These are phyloP conservation scores for Sebastes trivittatus DNA, from an alignment of 2,797 vertebrate genomes.

Conservation along the genomic window DNA sequence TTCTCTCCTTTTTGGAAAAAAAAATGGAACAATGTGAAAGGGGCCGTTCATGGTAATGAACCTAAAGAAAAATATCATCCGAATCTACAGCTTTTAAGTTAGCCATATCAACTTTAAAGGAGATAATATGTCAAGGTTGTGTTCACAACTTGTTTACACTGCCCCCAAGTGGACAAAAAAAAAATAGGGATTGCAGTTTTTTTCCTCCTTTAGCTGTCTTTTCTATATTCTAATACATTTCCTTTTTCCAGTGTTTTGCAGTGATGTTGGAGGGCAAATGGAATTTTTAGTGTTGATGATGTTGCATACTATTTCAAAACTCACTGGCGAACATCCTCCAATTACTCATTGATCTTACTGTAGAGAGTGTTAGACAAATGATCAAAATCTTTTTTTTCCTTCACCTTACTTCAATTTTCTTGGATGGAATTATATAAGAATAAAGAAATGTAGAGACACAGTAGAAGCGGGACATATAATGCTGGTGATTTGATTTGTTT, in stretches of 20 bases:
- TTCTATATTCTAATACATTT: neutral
- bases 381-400: neutral
- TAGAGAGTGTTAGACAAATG: neutral
- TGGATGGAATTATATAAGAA: neutral
- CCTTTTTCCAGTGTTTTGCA: neutral
- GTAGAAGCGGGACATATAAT: neutral
- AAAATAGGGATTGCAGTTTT: too few relatives aligned
- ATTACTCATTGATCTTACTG: neutral
- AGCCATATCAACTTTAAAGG: neutral
- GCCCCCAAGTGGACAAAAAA: neutral
- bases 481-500: slow-evolving; percentile 17
- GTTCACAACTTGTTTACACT: neutral
- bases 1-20: too few relatives aligned
- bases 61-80: too few relatives aligned
- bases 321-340: neutral
- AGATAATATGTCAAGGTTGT: neutral
- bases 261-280: neutral
- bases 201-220: neutral
- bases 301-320: neutral
- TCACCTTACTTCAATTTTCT: neutral
- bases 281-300: neutral
- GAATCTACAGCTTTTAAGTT: too few relatives aligned
- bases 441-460: neutral
- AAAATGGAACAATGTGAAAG: too few relatives aligned
- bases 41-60: too few relatives aligned